Base-by-base conservation (phyloP, 2,113 vertebrate species). In the Centropus unirufus region DNA sequence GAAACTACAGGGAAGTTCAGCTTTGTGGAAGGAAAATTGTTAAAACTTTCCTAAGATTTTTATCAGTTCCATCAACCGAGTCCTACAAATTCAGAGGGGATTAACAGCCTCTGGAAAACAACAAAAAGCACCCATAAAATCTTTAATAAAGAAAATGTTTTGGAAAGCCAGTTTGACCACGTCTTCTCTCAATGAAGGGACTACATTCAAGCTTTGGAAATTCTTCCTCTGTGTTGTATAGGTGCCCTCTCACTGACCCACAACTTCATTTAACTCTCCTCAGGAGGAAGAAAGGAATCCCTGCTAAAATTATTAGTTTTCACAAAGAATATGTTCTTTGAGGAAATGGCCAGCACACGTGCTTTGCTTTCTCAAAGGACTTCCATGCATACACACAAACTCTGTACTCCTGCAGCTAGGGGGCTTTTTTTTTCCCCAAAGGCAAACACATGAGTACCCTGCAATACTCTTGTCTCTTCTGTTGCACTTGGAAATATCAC, bases 201-300 rank as follows among this genome's bases (percentile, higher is more conserved):
- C 68, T 87, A 52, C 9, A 12, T 55, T 80, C 55, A 72, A 78
- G 52, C 32, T 68, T 77, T 83, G 52, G 83, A 97, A 94, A 83
- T 63, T 67, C 61, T 87, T 88, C 83, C 54, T 85, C 66, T 70
- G 7, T 36, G 13, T 55, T 93, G 34, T 55, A 72, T 61, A 90
- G 80, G 67, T 95, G 87, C 91, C 87, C 92, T 92, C 91, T 89
- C 80, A 30, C 86, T 95, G 95, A 97, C 94, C 95, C 68, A 83
- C 55, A 97, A 90, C 94, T 96, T 89, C 83, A 88, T 92, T 95
- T 90, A 90, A 94, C 83, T 92, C 91, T 92, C 73, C 95, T 97
- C 92, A 83, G 73, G 92, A 94, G 96, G 86, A 96, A 92, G 89
- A 92, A 94, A 90, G 81, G 83, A 96, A 96, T 96, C 86, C 83